Percentiles rank a stretch among this genome's conserved stretches.
These are phyloP conservation scores for Sebastes kiyomatsui DNA, from an alignment of 2,797 vertebrate genomes.

Conservation along the genomic window DNA sequence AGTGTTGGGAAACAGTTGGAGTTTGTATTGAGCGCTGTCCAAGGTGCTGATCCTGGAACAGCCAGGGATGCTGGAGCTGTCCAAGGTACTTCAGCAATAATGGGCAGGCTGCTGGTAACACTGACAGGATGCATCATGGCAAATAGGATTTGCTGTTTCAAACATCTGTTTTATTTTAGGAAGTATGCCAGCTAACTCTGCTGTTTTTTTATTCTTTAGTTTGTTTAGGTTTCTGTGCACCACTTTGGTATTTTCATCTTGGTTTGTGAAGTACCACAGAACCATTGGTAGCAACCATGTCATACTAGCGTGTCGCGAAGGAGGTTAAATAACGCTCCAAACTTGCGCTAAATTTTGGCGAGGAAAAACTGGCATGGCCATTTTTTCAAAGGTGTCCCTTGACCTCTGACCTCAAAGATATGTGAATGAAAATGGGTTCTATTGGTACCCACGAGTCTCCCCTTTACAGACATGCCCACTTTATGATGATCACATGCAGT, in stretches of 20 bases:
- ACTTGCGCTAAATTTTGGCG: too few species aligned
- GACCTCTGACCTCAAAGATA: too few species aligned
- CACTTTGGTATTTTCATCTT: background rate
- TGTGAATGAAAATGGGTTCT: too few species aligned
- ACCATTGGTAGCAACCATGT: too few species aligned
- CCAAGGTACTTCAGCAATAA: background rate
- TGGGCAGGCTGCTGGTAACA: background rate
- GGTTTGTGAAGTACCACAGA: background rate
- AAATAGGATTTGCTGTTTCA: background rate
- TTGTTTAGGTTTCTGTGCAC: background rate
- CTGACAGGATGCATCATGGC: background rate
- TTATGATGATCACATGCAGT: too few species aligned
- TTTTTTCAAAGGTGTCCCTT: too few species aligned
- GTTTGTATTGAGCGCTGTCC: constrained; percentile 22
- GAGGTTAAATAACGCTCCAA: too few species aligned
- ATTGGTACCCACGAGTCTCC: too few species aligned
- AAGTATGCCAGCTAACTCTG: background rate
- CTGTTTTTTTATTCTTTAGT: background rate
- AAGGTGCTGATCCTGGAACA: constrained; percentile 22
- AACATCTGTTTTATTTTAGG: background rate
- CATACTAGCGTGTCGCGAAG: too few species aligned
- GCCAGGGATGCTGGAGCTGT: background rate
- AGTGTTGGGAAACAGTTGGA: background rate
- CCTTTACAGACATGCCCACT: too few species aligned
- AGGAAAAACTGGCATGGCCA: too few species aligned